Percentiles rank a stretch among this genome's conserved stretches.
These are phyloP conservation scores for Siphonodentalium dalli DNA, from an alignment of 2,888 invertebrate genomes.

Conservation along the genomic window DNA sequence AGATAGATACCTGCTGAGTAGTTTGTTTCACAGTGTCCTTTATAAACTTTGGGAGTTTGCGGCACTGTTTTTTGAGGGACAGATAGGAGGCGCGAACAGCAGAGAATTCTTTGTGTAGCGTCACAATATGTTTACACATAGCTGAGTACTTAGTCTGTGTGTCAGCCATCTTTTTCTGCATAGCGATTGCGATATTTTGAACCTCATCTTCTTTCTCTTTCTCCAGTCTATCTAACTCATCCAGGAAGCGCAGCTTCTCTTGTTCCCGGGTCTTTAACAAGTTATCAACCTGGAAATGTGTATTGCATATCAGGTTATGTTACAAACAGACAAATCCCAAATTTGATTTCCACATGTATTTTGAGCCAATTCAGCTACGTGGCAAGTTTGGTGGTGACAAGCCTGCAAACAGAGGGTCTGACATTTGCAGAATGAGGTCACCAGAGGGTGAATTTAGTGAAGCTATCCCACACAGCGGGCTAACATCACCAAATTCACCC, in stretches of 20 bases:
- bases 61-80: conserved; percentile 39
- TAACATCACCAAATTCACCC: too few relatives aligned
- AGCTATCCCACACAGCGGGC: too few relatives aligned
- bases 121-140: conserved; percentile 26
- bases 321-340: background rate
- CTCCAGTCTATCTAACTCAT: conserved; percentile 11
- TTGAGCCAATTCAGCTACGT: too few relatives aligned
- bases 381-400: too few relatives aligned
- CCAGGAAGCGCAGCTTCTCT: too few relatives aligned
- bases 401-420: too few relatives aligned
- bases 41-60: conserved; percentile 39
- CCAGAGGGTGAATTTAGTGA: too few relatives aligned
- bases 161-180: conserved; percentile 23
- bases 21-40: conserved; percentile 33
- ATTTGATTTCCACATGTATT: background rate
- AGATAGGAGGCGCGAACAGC: conserved; percentile 38
- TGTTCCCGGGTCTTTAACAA: too few relatives aligned
- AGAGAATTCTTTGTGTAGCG: conserved; percentile 33
- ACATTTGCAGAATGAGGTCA: too few relatives aligned
- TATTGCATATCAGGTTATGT: too few relatives aligned
- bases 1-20: conserved; percentile 42
- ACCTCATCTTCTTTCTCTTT: conserved; percentile 31
- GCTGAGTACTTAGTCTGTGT: conserved; percentile 28
- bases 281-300: too few relatives aligned
- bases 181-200: conserved; percentile 13